Conservation (phyloP, 2,113 vertebrate genomes). For the Callocephalon fimbriatum region DNA sequence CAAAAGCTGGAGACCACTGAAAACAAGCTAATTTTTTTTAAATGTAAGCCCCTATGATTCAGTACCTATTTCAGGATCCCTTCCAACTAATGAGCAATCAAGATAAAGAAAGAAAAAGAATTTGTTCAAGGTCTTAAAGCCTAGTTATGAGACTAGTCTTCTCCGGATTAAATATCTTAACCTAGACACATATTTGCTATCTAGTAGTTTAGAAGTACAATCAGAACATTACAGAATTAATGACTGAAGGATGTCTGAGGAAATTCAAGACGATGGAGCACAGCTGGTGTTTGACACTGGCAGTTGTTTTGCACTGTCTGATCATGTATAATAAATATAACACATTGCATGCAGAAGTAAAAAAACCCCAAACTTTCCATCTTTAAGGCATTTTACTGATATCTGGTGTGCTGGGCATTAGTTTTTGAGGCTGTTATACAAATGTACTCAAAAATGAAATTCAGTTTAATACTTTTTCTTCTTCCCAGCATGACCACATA, state of each 20-base stretch:
- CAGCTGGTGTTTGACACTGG: background rate
- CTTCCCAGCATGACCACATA: background rate
- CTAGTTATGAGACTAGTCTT: background rate
- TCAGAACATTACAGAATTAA: background rate
- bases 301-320: background rate
- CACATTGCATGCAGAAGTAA: background rate
- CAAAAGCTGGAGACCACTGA: background rate
- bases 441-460: background rate
- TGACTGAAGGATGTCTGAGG: background rate
- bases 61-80: background rate
- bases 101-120: background rate
- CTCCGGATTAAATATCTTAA: background rate
- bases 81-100: background rate
- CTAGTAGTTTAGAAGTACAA: background rate
- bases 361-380: background rate
- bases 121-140: background rate
- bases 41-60: background rate
- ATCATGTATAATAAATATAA: background rate
- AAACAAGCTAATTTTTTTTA: background rate
- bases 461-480: background rate
- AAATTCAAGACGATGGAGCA: background rate
- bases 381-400: background rate
- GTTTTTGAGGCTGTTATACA: background rate
- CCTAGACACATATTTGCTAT: background rate
- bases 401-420: background rate